A percentile compares a stretch with the other conserved stretches of the same genome.
Conservation (phyloP, 1,140 invertebrate genomes). For the Dendrolimus punctatus region DNA sequence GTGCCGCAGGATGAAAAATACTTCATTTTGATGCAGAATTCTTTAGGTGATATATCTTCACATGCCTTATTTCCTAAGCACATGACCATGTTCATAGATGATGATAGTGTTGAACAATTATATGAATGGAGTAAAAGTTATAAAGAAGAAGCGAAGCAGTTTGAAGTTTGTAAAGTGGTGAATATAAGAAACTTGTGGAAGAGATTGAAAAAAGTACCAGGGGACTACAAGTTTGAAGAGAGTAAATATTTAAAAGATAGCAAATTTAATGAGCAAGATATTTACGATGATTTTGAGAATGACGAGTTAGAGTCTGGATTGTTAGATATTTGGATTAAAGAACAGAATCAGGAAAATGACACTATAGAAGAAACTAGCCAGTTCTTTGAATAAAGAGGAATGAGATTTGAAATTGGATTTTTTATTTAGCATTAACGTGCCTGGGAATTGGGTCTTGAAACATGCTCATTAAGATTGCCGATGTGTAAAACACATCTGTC, state of each 20-base stretch:
- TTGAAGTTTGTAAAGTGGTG: constrained; percentile 34
- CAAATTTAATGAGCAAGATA: constrained; percentile 36
- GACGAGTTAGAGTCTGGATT: constrained; percentile 41
- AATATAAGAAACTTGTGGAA: constrained; percentile 40
- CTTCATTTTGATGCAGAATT: constrained; percentile 47
- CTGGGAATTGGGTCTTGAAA: no score
- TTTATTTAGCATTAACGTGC: no score
- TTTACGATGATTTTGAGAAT: constrained; percentile 38
- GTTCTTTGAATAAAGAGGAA: no score
- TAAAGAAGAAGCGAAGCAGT: constrained; percentile 23
- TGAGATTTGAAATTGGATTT: no score
- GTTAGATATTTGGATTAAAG: constrained; percentile 39
- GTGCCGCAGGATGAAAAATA: constrained; percentile 37
- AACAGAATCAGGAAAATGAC: constrained; percentile 6
- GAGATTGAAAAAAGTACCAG: constrained; percentile 36
- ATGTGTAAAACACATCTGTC: no score
- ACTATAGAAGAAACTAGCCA: constrained; percentile 1
- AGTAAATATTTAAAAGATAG: constrained; percentile 12
- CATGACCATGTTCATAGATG: constrained; percentile 36
- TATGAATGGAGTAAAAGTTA: constrained; percentile 41
- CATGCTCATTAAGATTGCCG: no score
- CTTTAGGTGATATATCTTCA: constrained; percentile 47
- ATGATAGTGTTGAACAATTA: constrained; percentile 34
- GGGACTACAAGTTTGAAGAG: constrained; percentile 22
- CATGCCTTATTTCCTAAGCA: constrained; percentile 47